Percentiles rank a stretch among this genome's conserved stretches.
These are phyloP conservation scores for Amaurobius ferox DNA, from an alignment of 2,888 invertebrate genomes.

Conservation along the genomic window DNA sequence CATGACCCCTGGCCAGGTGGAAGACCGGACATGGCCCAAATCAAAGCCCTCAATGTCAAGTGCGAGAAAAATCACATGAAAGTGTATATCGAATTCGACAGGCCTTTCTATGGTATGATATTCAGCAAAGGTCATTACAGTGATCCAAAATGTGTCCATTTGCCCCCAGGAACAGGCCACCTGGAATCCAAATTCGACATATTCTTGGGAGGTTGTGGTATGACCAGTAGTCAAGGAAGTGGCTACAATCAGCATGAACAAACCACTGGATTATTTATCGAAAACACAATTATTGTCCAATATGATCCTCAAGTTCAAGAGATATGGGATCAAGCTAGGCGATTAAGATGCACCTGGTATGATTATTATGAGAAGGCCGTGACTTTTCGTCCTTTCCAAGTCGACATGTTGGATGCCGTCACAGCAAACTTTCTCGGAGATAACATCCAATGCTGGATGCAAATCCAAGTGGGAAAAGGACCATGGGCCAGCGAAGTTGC, in stretches of 20 bases:
- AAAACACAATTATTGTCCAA: conserved; percentile 92
- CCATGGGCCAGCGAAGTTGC: conserved; percentile 98
- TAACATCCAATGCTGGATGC: conserved; percentile 98
- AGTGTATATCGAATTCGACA: conserved; percentile 95
- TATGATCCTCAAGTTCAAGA: conserved; percentile 96
- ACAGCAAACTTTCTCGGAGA: conserved; percentile 97
- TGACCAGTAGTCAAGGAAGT: conserved; percentile 87
- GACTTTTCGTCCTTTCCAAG: conserved; percentile 92
- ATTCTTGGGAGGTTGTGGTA: conserved; percentile 93
- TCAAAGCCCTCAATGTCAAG: conserved; percentile 89
- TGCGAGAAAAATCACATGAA: conserved; percentile 97
- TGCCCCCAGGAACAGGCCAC: conserved; percentile 93
- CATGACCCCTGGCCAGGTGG: conserved; percentile 84
- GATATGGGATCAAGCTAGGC: conserved; percentile 96
- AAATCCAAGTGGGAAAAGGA: conserved; percentile 96
- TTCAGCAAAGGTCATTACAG: conserved; percentile 86
- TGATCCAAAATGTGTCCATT: conserved; percentile 92
- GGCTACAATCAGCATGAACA: conserved; percentile 57
- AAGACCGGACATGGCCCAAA: conserved; percentile 92
- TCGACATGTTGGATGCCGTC: conserved; percentile 95
- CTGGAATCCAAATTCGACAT: conserved; percentile 95
- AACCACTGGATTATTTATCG: conserved; percentile 90
- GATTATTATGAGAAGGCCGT: conserved; percentile 97
- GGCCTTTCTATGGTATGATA: conserved; percentile 96
- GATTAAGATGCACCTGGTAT: conserved; percentile 95